These are phyloP conservation scores for Chorisops tibialis DNA, from an alignment of 2,888 invertebrate genomes.

Conservation along the genomic window DNA sequence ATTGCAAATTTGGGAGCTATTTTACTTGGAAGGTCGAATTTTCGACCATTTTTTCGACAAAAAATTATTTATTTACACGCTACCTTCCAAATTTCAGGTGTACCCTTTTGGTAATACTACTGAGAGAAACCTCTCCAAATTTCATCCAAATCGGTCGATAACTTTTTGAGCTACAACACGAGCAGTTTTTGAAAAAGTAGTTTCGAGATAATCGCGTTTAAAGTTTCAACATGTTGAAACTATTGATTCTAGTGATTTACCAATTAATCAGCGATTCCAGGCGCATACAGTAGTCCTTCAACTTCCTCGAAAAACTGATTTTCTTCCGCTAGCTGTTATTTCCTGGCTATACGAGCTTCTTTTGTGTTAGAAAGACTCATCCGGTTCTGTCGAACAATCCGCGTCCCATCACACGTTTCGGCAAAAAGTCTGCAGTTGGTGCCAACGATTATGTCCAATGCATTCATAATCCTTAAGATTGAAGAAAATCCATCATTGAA, in stretches of 20 bases:
- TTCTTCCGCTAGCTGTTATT: constrained; percentile 20
- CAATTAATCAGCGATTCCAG: constrained; percentile 22
- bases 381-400: background rate
- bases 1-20: too few species aligned
- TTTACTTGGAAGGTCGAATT: too few species aligned
- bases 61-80: too few species aligned
- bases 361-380: constrained; percentile 15
- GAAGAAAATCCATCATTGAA: constrained; percentile 4
- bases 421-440: background rate
- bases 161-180: too few species aligned
- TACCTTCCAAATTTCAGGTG: too few species aligned
- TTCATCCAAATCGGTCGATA: constrained; percentile 1
- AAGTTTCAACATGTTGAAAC: background rate
- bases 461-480: constrained; percentile 9
- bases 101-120: too few species aligned
- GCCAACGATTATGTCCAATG: constrained; percentile 11
- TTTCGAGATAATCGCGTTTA: constrained; percentile 12
- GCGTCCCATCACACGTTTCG: background rate
- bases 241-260: constrained; percentile 3
- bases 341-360: constrained; percentile 28
- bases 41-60: too few species aligned
- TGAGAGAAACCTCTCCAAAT: background rate
- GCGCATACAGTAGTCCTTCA: constrained; percentile 25
- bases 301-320: constrained; percentile 29
- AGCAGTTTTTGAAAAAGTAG: constrained; percentile 7